Conservation (phyloP, 2,888 invertebrate species). For the Malthinus seriepunctatus region DNA sequence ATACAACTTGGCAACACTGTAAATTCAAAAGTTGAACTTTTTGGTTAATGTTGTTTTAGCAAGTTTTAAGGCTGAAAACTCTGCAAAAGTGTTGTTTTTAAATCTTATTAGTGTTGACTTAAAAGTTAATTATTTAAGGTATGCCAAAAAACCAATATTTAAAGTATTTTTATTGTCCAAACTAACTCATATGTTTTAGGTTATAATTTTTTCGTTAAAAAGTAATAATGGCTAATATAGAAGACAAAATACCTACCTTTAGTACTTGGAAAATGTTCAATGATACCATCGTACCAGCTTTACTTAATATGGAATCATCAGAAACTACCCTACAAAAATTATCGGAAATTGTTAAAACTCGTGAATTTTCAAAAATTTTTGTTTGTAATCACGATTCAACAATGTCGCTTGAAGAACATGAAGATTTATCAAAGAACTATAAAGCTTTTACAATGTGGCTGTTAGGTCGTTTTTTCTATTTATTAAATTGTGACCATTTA, state of each 20-base stretch:
- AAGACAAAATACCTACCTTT: slow-evolving; percentile 45
- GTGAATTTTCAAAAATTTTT: slow-evolving; percentile 61
- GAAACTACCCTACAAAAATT: slow-evolving; percentile 61
- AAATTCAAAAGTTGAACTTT: too few species aligned
- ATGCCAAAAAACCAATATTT: too few species aligned
- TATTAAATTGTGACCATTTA: slow-evolving; percentile 61
- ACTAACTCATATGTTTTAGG: neutral
- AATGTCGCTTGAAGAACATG: slow-evolving; percentile 56
- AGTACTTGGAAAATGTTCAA: slow-evolving; percentile 67
- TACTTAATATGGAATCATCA: slow-evolving; percentile 62
- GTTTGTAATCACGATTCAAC: slow-evolving; percentile 57
- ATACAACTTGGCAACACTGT: too few species aligned
- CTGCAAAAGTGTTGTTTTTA: too few species aligned
- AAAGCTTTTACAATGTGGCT: slow-evolving; percentile 68
- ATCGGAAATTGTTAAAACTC: slow-evolving; percentile 63
- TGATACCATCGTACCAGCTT: slow-evolving; percentile 59
- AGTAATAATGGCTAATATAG: slow-evolving; percentile 19
- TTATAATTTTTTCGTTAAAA: neutral
- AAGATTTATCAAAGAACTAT: slow-evolving; percentile 48
- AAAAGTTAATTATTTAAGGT: too few species aligned
- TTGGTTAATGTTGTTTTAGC: too few species aligned
- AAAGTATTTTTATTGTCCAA: too few species aligned
- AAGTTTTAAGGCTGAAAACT: too few species aligned
- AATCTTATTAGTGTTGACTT: too few species aligned
- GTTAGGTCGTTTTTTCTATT: slow-evolving; percentile 67